phyloP scores from a whole-genome alignment of 2,113 vertebrate species.

The Prionailurus bengalensis region DNA sequence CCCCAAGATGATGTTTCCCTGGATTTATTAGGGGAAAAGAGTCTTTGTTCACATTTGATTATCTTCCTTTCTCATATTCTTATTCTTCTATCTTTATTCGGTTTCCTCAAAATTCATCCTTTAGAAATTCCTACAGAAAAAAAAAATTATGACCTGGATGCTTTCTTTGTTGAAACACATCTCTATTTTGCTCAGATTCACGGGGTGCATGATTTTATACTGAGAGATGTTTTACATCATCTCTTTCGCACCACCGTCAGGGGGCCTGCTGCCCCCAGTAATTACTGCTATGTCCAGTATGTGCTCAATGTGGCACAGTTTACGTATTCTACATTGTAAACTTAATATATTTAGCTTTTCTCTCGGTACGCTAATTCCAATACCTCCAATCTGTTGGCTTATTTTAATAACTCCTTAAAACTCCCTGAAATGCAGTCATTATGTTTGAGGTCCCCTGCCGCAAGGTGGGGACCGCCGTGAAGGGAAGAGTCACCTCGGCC shows the following conservation, averaged over 20 bases:
- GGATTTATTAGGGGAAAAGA: neutral
- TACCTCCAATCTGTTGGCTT: neutral
- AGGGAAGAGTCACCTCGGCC: fast-evolving
- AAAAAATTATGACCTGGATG: no score
- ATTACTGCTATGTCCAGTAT: neutral
- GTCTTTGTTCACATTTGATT: neutral
- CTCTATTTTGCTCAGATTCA: neutral
- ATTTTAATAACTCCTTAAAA: neutral
- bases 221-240: neutral
- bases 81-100: neutral
- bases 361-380: neutral
- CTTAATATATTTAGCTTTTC: neutral
- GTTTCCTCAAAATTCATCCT: neutral
- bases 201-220: neutral
- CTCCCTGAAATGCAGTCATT: no score
- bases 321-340: neutral
- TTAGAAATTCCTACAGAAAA: neutral
- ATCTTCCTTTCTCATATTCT: neutral
- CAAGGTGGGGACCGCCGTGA: fast-evolving
- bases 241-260: neutral
- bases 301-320: neutral
- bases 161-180: neutral
- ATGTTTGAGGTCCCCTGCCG: fast-evolving
- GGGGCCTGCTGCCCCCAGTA: neutral
- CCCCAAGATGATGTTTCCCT: neutral